Evolutionary conservation across 2,113 vertebrate species (phyloP).

Genomic region (Eurypyga helias): DNA sequence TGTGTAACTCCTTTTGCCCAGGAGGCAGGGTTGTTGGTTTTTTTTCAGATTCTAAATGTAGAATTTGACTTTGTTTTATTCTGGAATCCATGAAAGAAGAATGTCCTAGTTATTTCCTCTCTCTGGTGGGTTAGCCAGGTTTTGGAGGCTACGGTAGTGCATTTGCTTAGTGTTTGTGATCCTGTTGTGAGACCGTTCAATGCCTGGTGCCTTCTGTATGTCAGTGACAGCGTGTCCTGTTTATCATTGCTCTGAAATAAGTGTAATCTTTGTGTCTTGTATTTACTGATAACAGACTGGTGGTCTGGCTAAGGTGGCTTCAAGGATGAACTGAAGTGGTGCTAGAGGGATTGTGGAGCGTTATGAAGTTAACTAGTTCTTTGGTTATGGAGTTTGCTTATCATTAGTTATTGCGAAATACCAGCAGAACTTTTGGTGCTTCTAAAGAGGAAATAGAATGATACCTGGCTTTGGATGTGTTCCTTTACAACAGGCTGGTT

Average conservation of each 20-base stretch:
- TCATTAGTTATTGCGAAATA: not conserved
- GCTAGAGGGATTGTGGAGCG: not conserved
- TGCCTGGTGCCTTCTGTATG: not conserved
- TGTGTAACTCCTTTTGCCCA: not conserved
- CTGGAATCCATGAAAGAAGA: not conserved
- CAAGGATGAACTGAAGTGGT: not conserved
- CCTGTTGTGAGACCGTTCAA: not conserved
- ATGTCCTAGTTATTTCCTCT: not conserved
- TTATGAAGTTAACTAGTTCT: not conserved
- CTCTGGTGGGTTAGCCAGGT: not conserved
- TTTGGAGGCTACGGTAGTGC: not conserved
- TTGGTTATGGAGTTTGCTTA: not conserved
- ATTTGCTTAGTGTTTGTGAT: not conserved
- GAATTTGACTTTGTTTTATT: not conserved
- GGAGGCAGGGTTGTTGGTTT: not conserved
- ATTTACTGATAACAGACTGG: not conserved
- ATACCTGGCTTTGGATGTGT: not conserved
- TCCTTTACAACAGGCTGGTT: not conserved
- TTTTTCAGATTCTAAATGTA: not conserved
- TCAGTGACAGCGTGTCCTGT: not conserved
- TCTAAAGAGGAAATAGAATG: not conserved
- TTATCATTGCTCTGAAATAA: not conserved
- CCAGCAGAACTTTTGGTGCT: not conserved
- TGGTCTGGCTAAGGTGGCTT: not conserved
- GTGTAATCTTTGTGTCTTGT: not conserved